These are phyloP conservation scores for Nephotettix cincticeps DNA, from an alignment of 1,140 invertebrate species.

Conservation along the genomic window DNA sequence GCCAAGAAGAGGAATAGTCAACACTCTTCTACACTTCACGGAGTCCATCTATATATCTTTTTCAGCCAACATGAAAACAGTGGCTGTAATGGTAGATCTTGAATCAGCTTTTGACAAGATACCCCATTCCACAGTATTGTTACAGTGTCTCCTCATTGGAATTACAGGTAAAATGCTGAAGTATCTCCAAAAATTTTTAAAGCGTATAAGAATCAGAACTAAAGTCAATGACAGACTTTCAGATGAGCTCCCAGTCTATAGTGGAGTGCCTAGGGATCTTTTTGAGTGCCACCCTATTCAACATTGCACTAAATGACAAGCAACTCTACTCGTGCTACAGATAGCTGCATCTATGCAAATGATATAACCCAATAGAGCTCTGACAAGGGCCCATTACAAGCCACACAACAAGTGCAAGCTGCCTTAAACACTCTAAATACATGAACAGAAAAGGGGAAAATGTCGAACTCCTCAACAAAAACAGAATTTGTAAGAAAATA, in stretches of 20 bases:
- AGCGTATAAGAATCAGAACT: background rate
- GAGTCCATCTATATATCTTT: background rate
- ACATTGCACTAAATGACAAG: no score
- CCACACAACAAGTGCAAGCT: background rate
- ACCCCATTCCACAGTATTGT: background rate
- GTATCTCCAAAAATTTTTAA: slow-evolving; percentile 7
- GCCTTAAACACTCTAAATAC: background rate
- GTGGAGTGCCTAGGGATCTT: background rate
- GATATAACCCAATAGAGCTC: background rate
- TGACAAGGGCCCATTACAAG: background rate
- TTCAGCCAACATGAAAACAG: background rate
- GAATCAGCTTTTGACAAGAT: background rate
- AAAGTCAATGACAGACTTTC: background rate
- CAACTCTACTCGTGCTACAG: no score
- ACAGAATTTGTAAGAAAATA: background rate
- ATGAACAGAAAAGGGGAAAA: background rate
- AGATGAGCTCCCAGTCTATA: background rate
- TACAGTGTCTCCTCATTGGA: background rate
- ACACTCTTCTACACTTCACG: background rate
- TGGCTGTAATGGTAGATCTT: background rate
- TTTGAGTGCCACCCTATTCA: no score
- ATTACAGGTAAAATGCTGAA: slow-evolving; percentile 9
- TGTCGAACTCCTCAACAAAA: background rate
- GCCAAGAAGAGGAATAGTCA: background rate
- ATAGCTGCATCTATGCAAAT: no score